Evolutionary conservation across 2,113 vertebrate species (phyloP), one percentile per base, ranked within the genome.

Genomic region (Dromiciops gliroides): DNA sequence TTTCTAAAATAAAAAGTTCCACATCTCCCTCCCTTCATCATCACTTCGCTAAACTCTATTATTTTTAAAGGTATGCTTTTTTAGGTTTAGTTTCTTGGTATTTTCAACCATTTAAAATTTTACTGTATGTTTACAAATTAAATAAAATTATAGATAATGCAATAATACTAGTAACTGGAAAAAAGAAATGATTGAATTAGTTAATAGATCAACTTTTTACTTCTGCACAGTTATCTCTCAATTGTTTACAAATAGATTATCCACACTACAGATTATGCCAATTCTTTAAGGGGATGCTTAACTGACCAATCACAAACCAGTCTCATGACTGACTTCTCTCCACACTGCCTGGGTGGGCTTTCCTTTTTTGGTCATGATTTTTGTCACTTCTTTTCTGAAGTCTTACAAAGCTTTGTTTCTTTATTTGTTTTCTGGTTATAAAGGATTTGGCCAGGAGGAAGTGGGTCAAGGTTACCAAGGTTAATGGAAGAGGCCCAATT

Each of bases 1-100:
- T 98, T 98, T 98, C 98, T 97, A 97, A 98, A 98, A 95, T 60
- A 97, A 95, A 75, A 98, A 98, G 95, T 96, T 97, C 96, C 94
- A 89, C 92, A 93, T 97, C 93, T 94, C 96, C 96, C 93, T 94
- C 96, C 96, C 95, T 67, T 98, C 96, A 98, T 98, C 94, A 50
- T 98, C 98, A 95, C 97, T 98, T 96, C 90, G 95, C 50, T 96
- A 48, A 51, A 95, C 89, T 96, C 96, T 98, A 97, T 97, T 98
- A 96, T 97, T 98, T 97, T 95, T 97, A 98, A 98, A 98, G 24
- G n/a, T 95, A 90, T 44, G 95, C 25, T 53, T 97, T 97, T 96
- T 44, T 92, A 95, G 83, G 90, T 93, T 95, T 93, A 91, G 91
- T 94, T 95, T 94, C n/a, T 95, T 90, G 26, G 90, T 95, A 94